Evolutionary conservation across 2,113 vertebrate genomes (phyloP), one percentile per base, ranked within the genome.

Genomic region (Heloderma charlesbogerti): DNA sequence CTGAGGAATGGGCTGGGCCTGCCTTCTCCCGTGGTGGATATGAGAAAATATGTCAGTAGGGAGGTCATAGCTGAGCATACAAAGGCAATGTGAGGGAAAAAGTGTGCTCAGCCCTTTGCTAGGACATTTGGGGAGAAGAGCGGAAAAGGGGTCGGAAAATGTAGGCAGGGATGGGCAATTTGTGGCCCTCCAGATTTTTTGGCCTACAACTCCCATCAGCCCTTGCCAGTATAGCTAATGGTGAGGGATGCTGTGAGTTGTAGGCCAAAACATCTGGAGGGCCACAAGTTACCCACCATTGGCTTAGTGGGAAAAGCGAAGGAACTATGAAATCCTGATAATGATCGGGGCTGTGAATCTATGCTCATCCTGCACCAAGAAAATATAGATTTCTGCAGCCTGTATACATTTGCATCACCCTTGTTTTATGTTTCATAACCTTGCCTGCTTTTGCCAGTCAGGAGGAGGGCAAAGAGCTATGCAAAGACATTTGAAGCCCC

Each of bases 1-100:
- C 34, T 71, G 48, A 18, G 27, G 13, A 27, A 9, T 78, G n/a
- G 69, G 13, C 45, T 71, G 43, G 37, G 27, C 40, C 18, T 79
- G 63, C 3, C 51, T 83, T 75, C 54, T 37, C 3, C 16, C 27
- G 57, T 34, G 74, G 29, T 75, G 31, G 48, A 77, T 67, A 82
- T 82, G 83, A 86, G 10, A 5, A 93, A 86, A 78, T 45, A 31
- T 3, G 88, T 60, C 86, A 37, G 75, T 54, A 45, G 84, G 15
- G 71, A 91, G 90, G 84, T 71, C 48, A 81, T 86, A 86, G 31
- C 29, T 43, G 79, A 48, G 22, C 31, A 91, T 91, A 79, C 67
- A 87, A 18, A 81, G 77, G 27, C 71, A 77, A 37, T 15, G 29
- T 20, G 79, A 37, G 43, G 37, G 75, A n/a, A 77, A 78, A 37